Evolutionary conservation across 2,113 vertebrate species (phyloP).

Genomic region (Indri indri): DNA sequence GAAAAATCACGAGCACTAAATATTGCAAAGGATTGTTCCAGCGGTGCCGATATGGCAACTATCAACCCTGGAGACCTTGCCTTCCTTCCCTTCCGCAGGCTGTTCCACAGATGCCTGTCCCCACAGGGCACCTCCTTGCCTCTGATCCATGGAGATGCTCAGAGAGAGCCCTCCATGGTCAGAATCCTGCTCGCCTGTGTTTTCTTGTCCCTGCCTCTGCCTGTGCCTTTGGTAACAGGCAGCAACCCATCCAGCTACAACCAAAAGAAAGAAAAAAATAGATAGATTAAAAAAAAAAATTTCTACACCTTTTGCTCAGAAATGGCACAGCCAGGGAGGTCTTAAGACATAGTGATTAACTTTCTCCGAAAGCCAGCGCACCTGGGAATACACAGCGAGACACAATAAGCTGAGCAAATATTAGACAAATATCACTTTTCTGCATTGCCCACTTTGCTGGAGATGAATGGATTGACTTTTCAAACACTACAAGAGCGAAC

Average conservation of each 20-base stretch:
- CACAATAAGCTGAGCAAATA: constrained; percentile 76
- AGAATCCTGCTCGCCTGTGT: not conserved
- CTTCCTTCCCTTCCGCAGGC: not conserved
- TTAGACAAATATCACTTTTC: constrained; percentile 69
- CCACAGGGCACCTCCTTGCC: not conserved
- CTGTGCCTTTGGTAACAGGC: not conserved
- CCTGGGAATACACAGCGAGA: not conserved
- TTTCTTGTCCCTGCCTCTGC: not conserved
- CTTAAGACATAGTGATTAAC: constrained; percentile 50
- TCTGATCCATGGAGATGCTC: not conserved
- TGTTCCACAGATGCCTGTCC: accelerated
- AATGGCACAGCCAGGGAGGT: constrained; percentile 25
- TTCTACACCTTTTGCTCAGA: constrained; percentile 60
- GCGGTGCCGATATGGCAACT: too few species aligned
- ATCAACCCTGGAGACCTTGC: too few species aligned
- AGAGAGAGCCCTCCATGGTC: not conserved
- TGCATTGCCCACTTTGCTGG: constrained; percentile 66
- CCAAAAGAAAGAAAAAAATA: not conserved
- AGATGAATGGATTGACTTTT: constrained; percentile 74
- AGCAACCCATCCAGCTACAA: not conserved
- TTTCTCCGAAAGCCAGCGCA: constrained; percentile 38
- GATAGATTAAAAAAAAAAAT: not conserved
- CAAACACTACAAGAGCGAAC: constrained; percentile 63
- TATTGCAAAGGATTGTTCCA: not conserved
- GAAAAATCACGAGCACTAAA: not conserved